Evolutionary conservation across 37 sponge, comb jelly and placozoan species (phyloP).

Genomic region (Halichondria panicea): DNA sequence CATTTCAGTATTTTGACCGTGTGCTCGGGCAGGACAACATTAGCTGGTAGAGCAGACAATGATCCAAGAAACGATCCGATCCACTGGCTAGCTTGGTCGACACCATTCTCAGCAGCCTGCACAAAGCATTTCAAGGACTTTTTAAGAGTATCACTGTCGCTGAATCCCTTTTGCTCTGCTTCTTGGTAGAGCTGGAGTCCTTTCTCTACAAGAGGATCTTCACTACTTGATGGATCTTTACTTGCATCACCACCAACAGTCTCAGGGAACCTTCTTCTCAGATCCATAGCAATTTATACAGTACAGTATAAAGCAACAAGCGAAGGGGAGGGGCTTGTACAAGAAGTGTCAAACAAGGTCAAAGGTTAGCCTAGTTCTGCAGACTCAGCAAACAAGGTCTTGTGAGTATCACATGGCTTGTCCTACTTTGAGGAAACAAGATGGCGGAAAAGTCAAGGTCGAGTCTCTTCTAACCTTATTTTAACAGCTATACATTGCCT

Average conservation of each 20-base stretch:
- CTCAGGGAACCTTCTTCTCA: slow-evolving; percentile 13
- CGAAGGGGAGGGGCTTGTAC: too few relatives aligned
- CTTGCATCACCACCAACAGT: neutral
- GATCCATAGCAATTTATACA: slow-evolving; percentile 1
- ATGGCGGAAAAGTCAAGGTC: slow-evolving; percentile 36
- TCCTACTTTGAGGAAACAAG: slow-evolving; percentile 7
- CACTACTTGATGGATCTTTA: neutral
- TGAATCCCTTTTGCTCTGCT: slow-evolving; percentile 18
- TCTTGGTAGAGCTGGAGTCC: slow-evolving; percentile 14
- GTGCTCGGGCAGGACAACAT: neutral
- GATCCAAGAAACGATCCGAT: slow-evolving; percentile 30
- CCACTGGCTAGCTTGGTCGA: slow-evolving; percentile 18
- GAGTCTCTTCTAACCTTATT: too few relatives aligned
- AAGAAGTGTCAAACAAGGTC: too few relatives aligned
- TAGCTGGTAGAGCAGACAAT: slow-evolving; percentile 10
- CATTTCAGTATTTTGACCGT: too few relatives aligned
- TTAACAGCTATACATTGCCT: too few relatives aligned
- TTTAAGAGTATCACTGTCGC: neutral
- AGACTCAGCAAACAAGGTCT: neutral
- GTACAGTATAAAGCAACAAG: too few relatives aligned
- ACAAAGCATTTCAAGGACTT: neutral
- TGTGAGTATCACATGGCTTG: slow-evolving; percentile 16
- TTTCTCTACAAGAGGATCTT: slow-evolving; percentile 9
- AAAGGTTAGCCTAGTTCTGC: too few relatives aligned
- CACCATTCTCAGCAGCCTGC: slow-evolving; percentile 17